Conservation (phyloP, 2,797 vertebrate species). For the Geotria australis region DNA sequence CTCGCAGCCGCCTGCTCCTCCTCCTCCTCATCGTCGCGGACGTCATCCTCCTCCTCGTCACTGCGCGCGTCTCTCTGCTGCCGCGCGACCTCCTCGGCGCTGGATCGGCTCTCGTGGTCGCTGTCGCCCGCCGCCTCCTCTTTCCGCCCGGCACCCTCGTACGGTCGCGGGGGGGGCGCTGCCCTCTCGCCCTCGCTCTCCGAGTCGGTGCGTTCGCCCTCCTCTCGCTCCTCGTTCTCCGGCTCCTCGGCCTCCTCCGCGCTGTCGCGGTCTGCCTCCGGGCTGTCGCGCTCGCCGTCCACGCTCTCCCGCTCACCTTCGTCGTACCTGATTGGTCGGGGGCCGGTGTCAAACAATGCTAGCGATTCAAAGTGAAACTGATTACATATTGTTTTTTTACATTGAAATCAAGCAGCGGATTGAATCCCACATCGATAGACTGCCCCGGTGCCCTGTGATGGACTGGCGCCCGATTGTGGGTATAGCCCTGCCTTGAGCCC, state of each 20-base stretch:
- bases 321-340: too few relatives aligned
- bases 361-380: too few relatives aligned
- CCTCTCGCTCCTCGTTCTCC: constrained; percentile 18
- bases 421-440: too few relatives aligned
- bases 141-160: constrained; percentile 18
- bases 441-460: too few relatives aligned
- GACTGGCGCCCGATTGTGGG: too few relatives aligned
- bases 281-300: too few relatives aligned
- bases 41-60: constrained; percentile 22
- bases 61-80: constrained; percentile 17
- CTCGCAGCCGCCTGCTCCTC: constrained; percentile 17
- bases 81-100: constrained; percentile 13
- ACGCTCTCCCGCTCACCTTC: too few relatives aligned
- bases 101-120: constrained; percentile 1
- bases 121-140: not conserved
- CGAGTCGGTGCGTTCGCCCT: constrained; percentile 14
- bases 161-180: constrained; percentile 7
- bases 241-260: constrained; percentile 13
- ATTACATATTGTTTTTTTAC: too few relatives aligned
- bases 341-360: too few relatives aligned
- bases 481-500: too few relatives aligned
- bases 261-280: too few relatives aligned
- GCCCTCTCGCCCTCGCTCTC: constrained; percentile 18
- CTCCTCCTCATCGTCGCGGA: constrained; percentile 12
- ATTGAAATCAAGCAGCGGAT: too few relatives aligned